Base-by-base conservation (phyloP, 2,888 invertebrate genomes). In the Raillietiella orientalis region DNA sequence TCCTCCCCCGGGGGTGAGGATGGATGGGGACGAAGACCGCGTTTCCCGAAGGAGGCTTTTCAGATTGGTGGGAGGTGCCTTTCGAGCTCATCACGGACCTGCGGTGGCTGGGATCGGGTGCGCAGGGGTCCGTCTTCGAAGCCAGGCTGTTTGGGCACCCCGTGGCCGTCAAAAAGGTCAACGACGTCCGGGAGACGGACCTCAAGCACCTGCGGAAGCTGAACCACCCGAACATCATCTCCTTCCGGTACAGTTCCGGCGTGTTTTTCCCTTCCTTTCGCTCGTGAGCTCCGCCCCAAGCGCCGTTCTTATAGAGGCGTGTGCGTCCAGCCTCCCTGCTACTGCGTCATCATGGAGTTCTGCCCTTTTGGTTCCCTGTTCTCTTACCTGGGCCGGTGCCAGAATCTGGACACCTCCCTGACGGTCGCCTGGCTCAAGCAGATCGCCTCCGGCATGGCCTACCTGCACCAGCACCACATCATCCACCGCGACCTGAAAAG, bases 401-500 rank as follows among this genome's bases (percentile, higher is more conserved):
- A 65, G 35, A 24, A 31, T 17, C 66, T 87, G 37, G 62, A 72
- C 25, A 79, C 82, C n/a, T 55, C 58, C 26, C 62, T 74, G 40
- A 61, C 87, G 28, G 62, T 82, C 22, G 66, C 67, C 32, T 96
- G 93, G 87, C 66, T 79, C 20, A 74, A 70, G 42, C 82, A 90
- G 48, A 84, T 99, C 30, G 82, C 90, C 16, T 58, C 62, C 30
- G 96, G 93, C 28, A 93, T 96, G 93, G 62, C 69, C 39, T 93
- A 93, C 47, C 58, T 96, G 29, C 96, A 96, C 47, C 58, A 61
- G 22, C 74, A 84, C 44, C 84, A 84, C 52, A 90, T 96, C 38
- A 87, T 96, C 40, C 96, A 96, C 43, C 56, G 96, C 32, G 96
- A 96, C 56, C 60, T 99, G 33, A 99, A 96, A 50, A 90, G 90